Conservation (phyloP, 2,113 vertebrate species). For the Meles meles region DNA sequence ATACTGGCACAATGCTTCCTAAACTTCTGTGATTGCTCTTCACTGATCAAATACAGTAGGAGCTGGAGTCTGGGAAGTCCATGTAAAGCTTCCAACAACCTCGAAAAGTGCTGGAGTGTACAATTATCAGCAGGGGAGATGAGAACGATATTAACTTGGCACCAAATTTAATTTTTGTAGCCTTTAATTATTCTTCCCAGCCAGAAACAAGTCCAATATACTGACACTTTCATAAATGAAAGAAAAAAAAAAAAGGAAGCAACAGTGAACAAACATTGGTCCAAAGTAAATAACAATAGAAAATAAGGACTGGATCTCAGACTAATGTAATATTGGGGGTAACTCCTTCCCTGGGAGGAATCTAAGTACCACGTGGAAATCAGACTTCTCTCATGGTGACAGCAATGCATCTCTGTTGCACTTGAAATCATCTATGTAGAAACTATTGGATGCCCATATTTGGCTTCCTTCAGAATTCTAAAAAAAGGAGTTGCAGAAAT, state of each 20-base stretch:
- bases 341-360: not conserved
- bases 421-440: not conserved
- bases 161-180: constrained; percentile 28
- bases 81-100: constrained; percentile 29
- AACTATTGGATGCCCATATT: not conserved
- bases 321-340: not conserved
- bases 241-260: not conserved
- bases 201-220: constrained; percentile 53
- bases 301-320: not conserved
- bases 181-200: constrained; percentile 69
- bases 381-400: not conserved
- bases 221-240: constrained; percentile 41
- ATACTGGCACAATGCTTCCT: constrained; percentile 37
- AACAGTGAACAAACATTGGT: constrained; percentile 49
- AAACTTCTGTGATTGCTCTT: constrained; percentile 63
- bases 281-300: constrained; percentile 39
- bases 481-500: not conserved
- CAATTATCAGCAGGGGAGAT: constrained; percentile 60
- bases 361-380: not conserved
- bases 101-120: constrained; percentile 10
- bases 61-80: constrained; percentile 54
- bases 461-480: not conserved
- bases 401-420: not conserved
- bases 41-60: constrained; percentile 69
- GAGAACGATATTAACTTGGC: constrained; percentile 51